Base-by-base conservation (phyloP, 1,140 invertebrate genomes). In the Drosophila nigromelanica region DNA sequence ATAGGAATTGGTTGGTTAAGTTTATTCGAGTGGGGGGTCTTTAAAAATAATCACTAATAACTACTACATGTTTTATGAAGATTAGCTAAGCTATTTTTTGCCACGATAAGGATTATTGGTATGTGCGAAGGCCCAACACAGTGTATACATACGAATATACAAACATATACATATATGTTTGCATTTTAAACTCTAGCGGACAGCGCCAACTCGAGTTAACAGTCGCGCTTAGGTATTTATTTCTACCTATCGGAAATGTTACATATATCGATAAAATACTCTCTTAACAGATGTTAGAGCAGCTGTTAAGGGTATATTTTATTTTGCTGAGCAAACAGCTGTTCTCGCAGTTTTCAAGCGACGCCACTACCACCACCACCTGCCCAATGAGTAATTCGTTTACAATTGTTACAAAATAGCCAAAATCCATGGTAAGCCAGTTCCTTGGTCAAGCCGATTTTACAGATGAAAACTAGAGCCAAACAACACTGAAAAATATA, bases 331-430 rank as follows among this genome's bases (percentile, higher is more conserved):
- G 14, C 48, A 5, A 72, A 73, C 79, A 81, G 61, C 79, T 77
- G 78, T 78, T 78, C 6, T 43, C n/a, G 30, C 47, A 59, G 60
- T 68, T 73, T 73, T 77, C 63, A 63, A 47, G 50, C 45, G 75
- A 83, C 75, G 80, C 80, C 71, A 73, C 39, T 40, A 42, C 18
- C 50, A 30, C 56, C 6, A 47, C 27, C 80, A 82, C 58, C 78
- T 81, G 79, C 79, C 62, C 74, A 78, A 78, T 82, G 76, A 76
- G 80, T 80, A 83, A 76, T 85, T 80, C 52, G 47, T 45, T 58
- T 24, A 51, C 50, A 39, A 73, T 52, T 56, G 42, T 76, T 82
- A 66, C 43, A 55, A 68, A 87, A 73, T 70, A 81, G 58, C 35
- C 48, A 27, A 47, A 60, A 35, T 35, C 33, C 33, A 7, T 35